Percentiles rank a stretch among this genome's conserved stretches.
These are phyloP conservation scores for Myotis myotis DNA, from an alignment of 2,797 vertebrate genomes.

Conservation along the genomic window DNA sequence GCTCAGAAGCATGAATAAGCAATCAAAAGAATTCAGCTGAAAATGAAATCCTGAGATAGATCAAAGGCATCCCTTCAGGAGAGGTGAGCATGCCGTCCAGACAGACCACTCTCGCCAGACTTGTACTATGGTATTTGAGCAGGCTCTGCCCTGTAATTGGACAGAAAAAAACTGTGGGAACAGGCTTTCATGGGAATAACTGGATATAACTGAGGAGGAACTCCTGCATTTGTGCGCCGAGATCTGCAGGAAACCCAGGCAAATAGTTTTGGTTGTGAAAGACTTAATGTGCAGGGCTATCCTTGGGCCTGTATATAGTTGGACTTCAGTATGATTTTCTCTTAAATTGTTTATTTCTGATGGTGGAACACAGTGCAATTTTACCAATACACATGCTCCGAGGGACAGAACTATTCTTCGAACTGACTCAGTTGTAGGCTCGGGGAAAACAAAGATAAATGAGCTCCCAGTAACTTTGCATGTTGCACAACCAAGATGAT, in stretches of 20 bases:
- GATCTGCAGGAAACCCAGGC: neutral
- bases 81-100: conserved; percentile 69
- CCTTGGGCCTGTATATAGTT: neutral
- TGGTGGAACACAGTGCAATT: neutral
- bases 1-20: conserved; percentile 63
- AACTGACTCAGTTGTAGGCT: neutral
- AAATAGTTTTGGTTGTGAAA: conserved; percentile 25
- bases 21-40: conserved; percentile 78
- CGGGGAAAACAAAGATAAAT: neutral
- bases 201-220: conserved; percentile 48
- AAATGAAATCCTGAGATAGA: conserved; percentile 78
- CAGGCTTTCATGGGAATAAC: conserved; percentile 59
- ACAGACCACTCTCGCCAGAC: conserved; percentile 75
- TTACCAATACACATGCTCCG: neutral
- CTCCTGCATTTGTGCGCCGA: conserved; percentile 41
- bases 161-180: conserved; percentile 78
- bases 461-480: neutral
- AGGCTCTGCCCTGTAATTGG: conserved; percentile 50
- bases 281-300: neutral
- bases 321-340: conserved; percentile 32
- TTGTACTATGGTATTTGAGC: conserved; percentile 50
- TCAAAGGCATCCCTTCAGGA: conserved; percentile 82
- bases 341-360: conserved; percentile 16
- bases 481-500: neutral
- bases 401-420: neutral